Evolutionary conservation across 2,797 vertebrate genomes (phyloP), one percentile per base, ranked within the genome.

Genomic region (Urocyon cinereoargenteus): DNA sequence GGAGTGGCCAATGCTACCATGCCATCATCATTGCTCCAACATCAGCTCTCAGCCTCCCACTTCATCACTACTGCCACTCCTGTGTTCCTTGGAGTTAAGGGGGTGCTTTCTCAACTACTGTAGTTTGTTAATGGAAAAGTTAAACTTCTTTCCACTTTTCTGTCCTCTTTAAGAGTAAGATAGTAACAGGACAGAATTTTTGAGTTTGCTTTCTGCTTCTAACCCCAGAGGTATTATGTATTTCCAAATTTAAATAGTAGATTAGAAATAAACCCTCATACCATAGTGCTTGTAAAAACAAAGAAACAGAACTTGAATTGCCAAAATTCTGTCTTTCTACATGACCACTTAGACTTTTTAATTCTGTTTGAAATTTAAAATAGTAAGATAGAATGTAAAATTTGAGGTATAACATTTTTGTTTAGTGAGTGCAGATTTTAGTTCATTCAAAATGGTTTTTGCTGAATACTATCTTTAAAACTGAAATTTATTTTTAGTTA

Each of bases 381-480:
- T 34, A 59, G 34, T 92, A 81, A 95, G 64, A 66, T 22, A 86
- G 8, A 86, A 64, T 81, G 15, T 57, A 72, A 77, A 90, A 72
- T 78, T 55, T 55, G 59, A 96, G 19, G 22, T 49, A 5, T 36
- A 68, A 55, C 82, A 62, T 86, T 89, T 92, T 93, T 95, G 61
- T 84, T 89, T 90, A 34, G 31, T 57, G 85, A 93, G 40, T 40
- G 6, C 45, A 89, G 86, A 92, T 82, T 95, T 96, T 79, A 96
- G 45, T 64, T 86, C 70, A 85, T 62, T 91, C 22, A 34, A 64
- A 91, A 19, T 79, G 57, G 40, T 91, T 66, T 75, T 96, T 94
- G 45, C 49, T 79, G 49, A 92, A 61, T 78, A 59, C 36, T 96
- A 86, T 75, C 19, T 84, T 95, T 93, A 85, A 73, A 91, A 62